Percentiles rank a stretch among this genome's conserved stretches.
Conservation (phyloP, 2,797 vertebrate genomes). For the Alcedo atthis region DNA sequence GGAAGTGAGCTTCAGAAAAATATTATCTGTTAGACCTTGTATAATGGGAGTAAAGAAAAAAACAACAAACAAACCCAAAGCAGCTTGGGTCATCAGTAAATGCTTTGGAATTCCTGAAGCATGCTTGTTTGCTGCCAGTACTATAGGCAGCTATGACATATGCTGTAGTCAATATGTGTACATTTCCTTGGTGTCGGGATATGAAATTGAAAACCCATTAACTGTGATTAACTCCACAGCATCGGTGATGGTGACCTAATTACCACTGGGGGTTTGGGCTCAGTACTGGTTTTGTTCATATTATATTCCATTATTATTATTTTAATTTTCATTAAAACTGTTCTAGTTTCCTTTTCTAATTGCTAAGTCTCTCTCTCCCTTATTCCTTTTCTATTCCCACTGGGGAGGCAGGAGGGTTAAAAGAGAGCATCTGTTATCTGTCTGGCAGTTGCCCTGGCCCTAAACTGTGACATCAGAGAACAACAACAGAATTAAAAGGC, state of each 20-base stretch:
- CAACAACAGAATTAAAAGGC: background rate
- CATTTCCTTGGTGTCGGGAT: background rate
- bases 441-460: too few species aligned
- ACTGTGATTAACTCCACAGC: background rate
- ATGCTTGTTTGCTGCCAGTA: background rate
- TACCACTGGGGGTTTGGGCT: too few species aligned
- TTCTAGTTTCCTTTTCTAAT: too few species aligned
- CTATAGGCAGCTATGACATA: background rate
- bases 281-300: too few species aligned
- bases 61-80: background rate
- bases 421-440: too few species aligned
- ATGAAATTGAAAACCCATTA: background rate
- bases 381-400: too few species aligned
- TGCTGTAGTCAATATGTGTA: background rate
- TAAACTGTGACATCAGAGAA: too few species aligned
- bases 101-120: background rate
- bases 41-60: background rate
- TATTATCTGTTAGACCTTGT: background rate
- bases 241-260: too few species aligned
- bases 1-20: background rate
- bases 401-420: too few species aligned
- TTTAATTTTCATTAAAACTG: too few species aligned
- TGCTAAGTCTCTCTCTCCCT: too few species aligned
- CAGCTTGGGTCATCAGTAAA: background rate
- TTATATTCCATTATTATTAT: too few species aligned